Evolutionary conservation across 2,113 vertebrate genomes (phyloP), one percentile per base, ranked within the genome.

Genomic region (Riparia riparia): DNA sequence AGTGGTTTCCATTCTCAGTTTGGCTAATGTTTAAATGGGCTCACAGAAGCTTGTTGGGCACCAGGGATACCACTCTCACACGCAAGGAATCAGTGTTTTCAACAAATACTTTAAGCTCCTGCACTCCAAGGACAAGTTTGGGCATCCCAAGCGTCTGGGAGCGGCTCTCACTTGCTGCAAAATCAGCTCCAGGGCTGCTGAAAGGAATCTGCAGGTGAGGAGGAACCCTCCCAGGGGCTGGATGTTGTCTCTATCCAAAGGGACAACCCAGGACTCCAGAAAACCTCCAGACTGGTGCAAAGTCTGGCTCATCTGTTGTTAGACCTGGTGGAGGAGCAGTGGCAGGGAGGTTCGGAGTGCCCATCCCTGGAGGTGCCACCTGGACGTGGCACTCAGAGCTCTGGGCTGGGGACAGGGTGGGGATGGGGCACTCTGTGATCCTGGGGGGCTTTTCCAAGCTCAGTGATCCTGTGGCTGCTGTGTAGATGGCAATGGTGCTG

Each of bases 111-210:
- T 84, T 70, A 83, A 94, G 32, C 60, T 26, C 50, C 26, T 61
- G 1, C 63, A 90, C 92, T 73, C 76, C 69, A 45, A 45, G 26
- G 89, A 65, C 95, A 95, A 89, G 96, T 95, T 78, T 39, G 91
- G 95, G 80, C 96, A 95, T 54, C 76, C 50, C 68, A 25, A 16
- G 60, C 6, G 0, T 83, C 89, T 22, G 69, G 96, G 94, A 95
- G 94, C 0, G 80, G 82, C 60, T 83, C 90, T 61, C 11, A 0
- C 44, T 25, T 4, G 0, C 66, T 81, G 80, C 89, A 90, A 39
- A 69, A 70, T 51, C 90, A 63, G 45, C 82, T 87, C 50, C 3
- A 11, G 42, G 51, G 53, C 47, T 64, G 84, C 58, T 56, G 56
- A 13, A 42, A 28, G 19, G 31, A 51, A 56, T 71, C 31, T 49